Conservation (phyloP, 2,888 invertebrate species). For the Pollenia labialis region DNA sequence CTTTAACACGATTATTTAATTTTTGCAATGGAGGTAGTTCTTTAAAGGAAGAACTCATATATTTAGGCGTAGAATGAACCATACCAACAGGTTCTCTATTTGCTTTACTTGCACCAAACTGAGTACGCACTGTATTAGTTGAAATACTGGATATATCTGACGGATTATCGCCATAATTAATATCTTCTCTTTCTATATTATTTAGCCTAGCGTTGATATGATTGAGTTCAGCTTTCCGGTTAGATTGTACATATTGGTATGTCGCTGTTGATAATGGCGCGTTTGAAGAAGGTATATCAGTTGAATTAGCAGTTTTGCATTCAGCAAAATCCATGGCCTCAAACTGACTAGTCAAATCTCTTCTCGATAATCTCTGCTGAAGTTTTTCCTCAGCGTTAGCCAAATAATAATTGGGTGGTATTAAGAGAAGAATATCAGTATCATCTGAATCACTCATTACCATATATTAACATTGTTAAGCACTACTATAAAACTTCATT, state of each 20-base stretch:
- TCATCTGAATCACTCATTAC: slow-evolving; percentile 91
- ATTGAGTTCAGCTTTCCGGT: slow-evolving; percentile 80
- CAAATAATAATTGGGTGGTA: slow-evolving; percentile 90
- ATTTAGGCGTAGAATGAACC: slow-evolving; percentile 83
- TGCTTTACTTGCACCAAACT: slow-evolving; percentile 48
- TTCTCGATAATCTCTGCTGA: slow-evolving; percentile 5
- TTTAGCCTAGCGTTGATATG: slow-evolving; percentile 80
- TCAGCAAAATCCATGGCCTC: slow-evolving; percentile 49
- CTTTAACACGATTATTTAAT: slow-evolving; percentile 27
- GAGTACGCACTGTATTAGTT: slow-evolving; percentile 78
- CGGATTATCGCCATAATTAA: slow-evolving; percentile 69
- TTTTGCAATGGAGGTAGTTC: background rate
- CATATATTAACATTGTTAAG: slow-evolving; percentile 9
- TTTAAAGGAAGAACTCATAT: slow-evolving; percentile 56
- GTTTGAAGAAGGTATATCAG: slow-evolving; percentile 6
- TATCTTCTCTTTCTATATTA: slow-evolving; percentile 76
- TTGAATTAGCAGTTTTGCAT: slow-evolving; percentile 7
- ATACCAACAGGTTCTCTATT: slow-evolving; percentile 73
- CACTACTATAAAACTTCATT: background rate
- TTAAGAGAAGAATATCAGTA: slow-evolving; percentile 91
- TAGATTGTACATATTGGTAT: slow-evolving; percentile 78
- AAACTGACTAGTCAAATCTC: slow-evolving; percentile 30
- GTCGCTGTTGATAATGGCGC: slow-evolving; percentile 72
- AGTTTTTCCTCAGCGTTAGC: slow-evolving; percentile 84
- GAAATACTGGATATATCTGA: slow-evolving; percentile 83